Evolutionary conservation across 2,888 invertebrate species (phyloP).

Genomic region (Tanytarsus gracilentus): DNA sequence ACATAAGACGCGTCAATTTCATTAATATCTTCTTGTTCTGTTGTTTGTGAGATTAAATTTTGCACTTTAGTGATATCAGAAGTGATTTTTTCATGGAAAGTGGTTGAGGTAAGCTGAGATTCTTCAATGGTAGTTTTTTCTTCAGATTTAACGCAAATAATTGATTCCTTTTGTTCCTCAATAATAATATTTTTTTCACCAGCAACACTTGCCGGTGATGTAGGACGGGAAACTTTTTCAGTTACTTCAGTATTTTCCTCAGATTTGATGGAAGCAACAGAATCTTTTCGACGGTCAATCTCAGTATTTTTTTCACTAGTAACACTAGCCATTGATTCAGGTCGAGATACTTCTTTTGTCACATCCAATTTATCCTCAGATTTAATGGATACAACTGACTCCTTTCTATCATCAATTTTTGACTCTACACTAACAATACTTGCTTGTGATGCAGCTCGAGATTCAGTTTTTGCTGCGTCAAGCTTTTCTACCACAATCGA

Average conservation of each 20-base stretch:
- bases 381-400: neutral
- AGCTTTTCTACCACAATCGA: neutral
- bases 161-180: constrained; percentile 6
- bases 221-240: constrained; percentile 28
- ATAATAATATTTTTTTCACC: neutral
- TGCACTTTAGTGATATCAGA: constrained; percentile 4
- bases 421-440: constrained; percentile 13
- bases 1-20: neutral
- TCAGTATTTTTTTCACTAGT: constrained; percentile 29
- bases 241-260: neutral
- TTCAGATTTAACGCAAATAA: constrained; percentile 8
- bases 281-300: neutral
- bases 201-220: constrained; percentile 22
- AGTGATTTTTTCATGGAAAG: neutral
- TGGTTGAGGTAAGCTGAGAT: neutral
- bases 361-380: constrained; percentile 18
- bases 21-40: constrained; percentile 18
- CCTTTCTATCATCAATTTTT: constrained; percentile 16
- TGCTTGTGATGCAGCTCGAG: constrained; percentile 30
- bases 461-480: neutral
- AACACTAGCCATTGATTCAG: constrained; percentile 30
- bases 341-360: constrained; percentile 28
- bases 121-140: constrained; percentile 28
- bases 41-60: constrained; percentile 28
- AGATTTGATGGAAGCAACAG: constrained; percentile 29